Base-by-base conservation (phyloP, 1,140 invertebrate genomes). In the Schlechtendalia chinensis region DNA sequence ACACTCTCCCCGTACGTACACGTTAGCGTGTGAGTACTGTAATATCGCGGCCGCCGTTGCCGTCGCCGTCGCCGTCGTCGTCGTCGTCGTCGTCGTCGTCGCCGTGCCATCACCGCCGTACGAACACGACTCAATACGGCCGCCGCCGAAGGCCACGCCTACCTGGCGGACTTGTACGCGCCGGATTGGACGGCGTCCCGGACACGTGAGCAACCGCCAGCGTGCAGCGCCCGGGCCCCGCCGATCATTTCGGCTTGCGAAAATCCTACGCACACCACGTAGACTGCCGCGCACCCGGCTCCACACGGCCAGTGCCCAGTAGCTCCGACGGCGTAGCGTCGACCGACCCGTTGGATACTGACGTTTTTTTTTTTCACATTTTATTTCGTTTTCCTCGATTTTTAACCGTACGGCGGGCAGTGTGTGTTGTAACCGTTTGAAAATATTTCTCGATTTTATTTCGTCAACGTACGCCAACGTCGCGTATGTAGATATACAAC, bases 171-270 rank as follows among this genome's bases (percentile, higher is more conserved):
- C 74, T 79, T 79, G 74, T 79, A 79, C 74, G 58, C 54, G 58
- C 53, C 22, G 74, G 74, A 79, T 79, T 79, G 74, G 74, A 61
- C 39, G 74, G 58, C 22, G 22, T 39, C 74, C 74, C 74, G 74
- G 74, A 79, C 74, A 79, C 74, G 74, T 79, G 74, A 79, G 58
- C 74, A 79, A 79, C 74, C n/a, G 74, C 74, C 74, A 79, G 74
- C 74, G 74, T 79, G 74, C 54, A 79, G 74, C 74, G 74, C 74
- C 74, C 74, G 74, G 74, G 74, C 74, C 74, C 74, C 74, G 74
- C 74, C 74, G 74, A 79, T 79, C 74, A 79, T 79, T 79, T 79
- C 58, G 75, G 58, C 58, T 79, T 29, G 75, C 75, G 75, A 79
- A 79, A 79, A 79, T 79, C 75, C 75, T 79, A 79, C 75, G 75